Evolutionary conservation across 2,797 vertebrate genomes (phyloP), one percentile per base, ranked within the genome.

Genomic region (Enteromius radiatus): DNA sequence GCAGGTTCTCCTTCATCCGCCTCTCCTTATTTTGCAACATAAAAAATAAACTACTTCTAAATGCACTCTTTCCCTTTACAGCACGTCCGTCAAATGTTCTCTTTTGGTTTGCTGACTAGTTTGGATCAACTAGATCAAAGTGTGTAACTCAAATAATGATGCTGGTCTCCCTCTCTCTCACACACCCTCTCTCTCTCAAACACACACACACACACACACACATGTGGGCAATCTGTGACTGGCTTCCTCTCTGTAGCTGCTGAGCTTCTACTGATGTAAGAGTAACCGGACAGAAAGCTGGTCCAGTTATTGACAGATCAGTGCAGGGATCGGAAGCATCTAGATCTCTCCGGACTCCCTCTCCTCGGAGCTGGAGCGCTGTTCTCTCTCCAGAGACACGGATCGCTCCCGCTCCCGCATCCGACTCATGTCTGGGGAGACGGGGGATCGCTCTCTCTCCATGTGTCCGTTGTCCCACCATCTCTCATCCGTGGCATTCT

Each of bases 361-460:
- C 89, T 96, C 95, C 71, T 94, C 95, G 0, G 94, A 95, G 89
- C 94, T 95, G 86, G 94, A 95, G 36, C 88, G 94, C 31, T 91
- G 88, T 64, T 95, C 94, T 79, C 93, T 90, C 88, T 96, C 95
- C 1, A 78, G 88, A 0, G 94, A 95, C 80, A 94, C 86, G 0
- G 94, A 95, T 76, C 93, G 86, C 89, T 95, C 94, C 83, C 93
- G 89, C 17, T 94, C 93, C 54, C 80, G 88, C 82, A 74, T 89
- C 68, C 77, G 89, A 85, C 88, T 87, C 84, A 84, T 89, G 89
- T 94, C 91, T 1, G 91, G 91, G 6, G 92, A 90, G 45, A 86
- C 84, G 2, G 74, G 59, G 1, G 86, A 94, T 43, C 76, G 85
- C 86, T 91, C 92, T 54, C 83, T 80, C 23, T 87, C 82, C 67